Evolutionary conservation across 92 coral and sea anemone species (phyloP).

Genomic region (Phenganax subtilis): DNA sequence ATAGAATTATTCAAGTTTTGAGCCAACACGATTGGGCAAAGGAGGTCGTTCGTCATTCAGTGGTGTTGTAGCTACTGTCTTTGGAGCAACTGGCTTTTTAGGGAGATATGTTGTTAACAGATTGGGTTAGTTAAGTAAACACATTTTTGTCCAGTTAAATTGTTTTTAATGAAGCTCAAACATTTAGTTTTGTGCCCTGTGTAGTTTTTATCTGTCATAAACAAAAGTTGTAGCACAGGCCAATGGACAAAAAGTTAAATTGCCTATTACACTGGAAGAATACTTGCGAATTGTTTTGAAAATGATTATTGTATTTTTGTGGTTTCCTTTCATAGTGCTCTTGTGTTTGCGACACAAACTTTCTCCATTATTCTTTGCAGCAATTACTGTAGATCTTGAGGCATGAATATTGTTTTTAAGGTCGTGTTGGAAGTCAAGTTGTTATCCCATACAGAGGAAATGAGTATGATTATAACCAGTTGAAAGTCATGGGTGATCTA

Average conservation of each 20-base stretch:
- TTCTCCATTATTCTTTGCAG: too few relatives aligned
- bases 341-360: too few relatives aligned
- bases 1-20: constrained; percentile 74
- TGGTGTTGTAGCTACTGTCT: constrained; percentile 95
- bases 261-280: too few relatives aligned
- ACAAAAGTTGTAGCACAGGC: too few relatives aligned
- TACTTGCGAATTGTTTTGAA: too few relatives aligned
- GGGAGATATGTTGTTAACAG: constrained; percentile 94
- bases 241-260: too few relatives aligned
- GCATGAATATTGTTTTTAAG: constrained; percentile 31
- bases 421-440: constrained; percentile 86
- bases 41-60: constrained; percentile 94
- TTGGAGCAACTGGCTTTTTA: constrained; percentile 91
- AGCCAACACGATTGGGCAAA: constrained; percentile 70
- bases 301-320: background rate
- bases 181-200: too few relatives aligned
- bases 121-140: constrained; percentile 54
- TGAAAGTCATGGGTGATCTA: constrained; percentile 88
- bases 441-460: constrained; percentile 84
- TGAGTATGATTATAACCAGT: constrained; percentile 75
- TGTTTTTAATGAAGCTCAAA: background rate
- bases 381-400: background rate
- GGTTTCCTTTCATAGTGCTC: too few relatives aligned
- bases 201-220: too few relatives aligned
- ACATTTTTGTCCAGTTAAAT: background rate